A percentile compares a stretch with the other conserved stretches of the same genome.
Conservation (phyloP, 2,797 vertebrate genomes). For the Clarias platycephalus region DNA sequence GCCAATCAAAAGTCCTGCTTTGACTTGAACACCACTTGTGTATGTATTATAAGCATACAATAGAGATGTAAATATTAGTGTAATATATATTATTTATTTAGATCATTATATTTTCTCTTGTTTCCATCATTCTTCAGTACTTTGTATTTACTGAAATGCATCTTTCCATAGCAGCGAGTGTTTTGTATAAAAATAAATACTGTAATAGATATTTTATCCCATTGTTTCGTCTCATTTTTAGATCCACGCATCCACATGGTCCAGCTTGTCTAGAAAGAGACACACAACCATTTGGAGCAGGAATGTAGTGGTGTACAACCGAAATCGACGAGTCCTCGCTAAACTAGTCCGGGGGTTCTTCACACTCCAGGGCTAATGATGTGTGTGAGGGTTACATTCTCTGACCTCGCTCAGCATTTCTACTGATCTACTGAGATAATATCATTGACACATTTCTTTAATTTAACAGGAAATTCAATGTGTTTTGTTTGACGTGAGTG, state of each 20-base stretch:
- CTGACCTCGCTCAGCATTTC: background rate
- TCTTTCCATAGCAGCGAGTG: background rate
- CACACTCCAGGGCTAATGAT: slow-evolving; percentile 62
- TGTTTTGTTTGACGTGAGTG: background rate
- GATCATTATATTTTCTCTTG: background rate
- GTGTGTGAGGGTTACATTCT: slow-evolving; percentile 22
- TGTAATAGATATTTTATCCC: background rate
- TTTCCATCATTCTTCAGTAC: background rate
- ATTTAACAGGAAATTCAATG: background rate
- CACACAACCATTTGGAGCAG: slow-evolving; percentile 59
- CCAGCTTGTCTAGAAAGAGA: slow-evolving; percentile 27
- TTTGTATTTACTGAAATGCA: background rate
- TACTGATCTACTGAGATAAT: background rate
- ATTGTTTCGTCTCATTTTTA: background rate
- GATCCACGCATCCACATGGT: too few species aligned
- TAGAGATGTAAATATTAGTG: background rate
- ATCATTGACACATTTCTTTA: background rate
- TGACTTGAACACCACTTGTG: background rate
- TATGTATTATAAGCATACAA: background rate
- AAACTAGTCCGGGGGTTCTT: slow-evolving; percentile 66
- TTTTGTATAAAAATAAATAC: background rate
- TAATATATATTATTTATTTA: background rate
- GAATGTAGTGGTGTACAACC: slow-evolving; percentile 74
- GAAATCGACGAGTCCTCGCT: slow-evolving; percentile 67
- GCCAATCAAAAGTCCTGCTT: too few species aligned